Evolutionary conservation across 2,888 invertebrate genomes (phyloP).

Genomic region (Lacanobia wlatinum): DNA sequence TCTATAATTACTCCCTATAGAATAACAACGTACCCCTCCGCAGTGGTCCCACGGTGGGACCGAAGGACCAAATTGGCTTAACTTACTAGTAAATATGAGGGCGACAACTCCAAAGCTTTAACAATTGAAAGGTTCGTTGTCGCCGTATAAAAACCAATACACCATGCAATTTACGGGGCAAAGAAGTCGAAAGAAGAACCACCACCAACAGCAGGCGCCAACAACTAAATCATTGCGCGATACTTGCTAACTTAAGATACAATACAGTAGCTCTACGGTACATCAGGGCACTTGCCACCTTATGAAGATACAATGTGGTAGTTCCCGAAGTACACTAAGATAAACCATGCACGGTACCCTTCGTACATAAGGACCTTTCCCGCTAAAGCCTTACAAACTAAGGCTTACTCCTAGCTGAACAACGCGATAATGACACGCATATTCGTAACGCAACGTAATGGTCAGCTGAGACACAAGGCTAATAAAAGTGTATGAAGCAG

Average conservation of each 20-base stretch:
- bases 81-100: slow-evolving; percentile 34
- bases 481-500: slow-evolving; percentile 30
- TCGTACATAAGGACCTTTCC: slow-evolving; percentile 41
- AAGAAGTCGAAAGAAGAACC: slow-evolving; percentile 43
- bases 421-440: slow-evolving; percentile 11
- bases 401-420: slow-evolving; percentile 6
- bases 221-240: slow-evolving; percentile 27
- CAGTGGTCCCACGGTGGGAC: slow-evolving; percentile 30
- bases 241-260: slow-evolving; percentile 54
- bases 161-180: slow-evolving; percentile 37
- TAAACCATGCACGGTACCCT: slow-evolving; percentile 28
- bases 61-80: slow-evolving; percentile 34
- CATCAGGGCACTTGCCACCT: slow-evolving; percentile 46
- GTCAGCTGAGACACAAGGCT: slow-evolving; percentile 13
- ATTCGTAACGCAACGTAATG: slow-evolving; percentile 12
- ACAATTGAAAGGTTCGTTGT: slow-evolving; percentile 27
- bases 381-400: slow-evolving; percentile 21
- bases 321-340: slow-evolving; percentile 44
- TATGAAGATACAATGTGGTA: slow-evolving; percentile 45
- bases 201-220: slow-evolving; percentile 45
- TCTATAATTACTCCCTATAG: slow-evolving; percentile 58
- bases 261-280: slow-evolving; percentile 22
- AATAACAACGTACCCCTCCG: slow-evolving; percentile 51
- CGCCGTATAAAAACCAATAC: slow-evolving; percentile 36
- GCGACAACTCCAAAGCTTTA: slow-evolving; percentile 28